Conservation (phyloP, 30 jellyfish, hydroid and myxozoan species). For the Sanderia malayensis region DNA sequence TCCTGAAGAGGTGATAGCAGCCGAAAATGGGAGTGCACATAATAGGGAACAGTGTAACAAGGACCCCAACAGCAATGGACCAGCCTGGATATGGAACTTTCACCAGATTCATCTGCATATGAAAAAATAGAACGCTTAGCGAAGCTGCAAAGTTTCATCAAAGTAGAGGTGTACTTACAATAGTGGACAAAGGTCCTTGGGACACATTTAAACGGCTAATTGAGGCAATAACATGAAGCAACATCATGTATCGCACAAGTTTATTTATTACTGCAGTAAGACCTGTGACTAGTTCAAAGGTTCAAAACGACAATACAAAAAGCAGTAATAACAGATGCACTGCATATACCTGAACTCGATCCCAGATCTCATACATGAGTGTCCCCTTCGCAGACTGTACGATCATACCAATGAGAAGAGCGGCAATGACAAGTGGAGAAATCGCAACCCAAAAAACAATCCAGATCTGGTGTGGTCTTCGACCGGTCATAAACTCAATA, state of each 20-base stretch:
- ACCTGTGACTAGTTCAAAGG: too few species aligned
- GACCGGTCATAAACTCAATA: constrained; percentile 81
- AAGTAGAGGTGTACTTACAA: not conserved
- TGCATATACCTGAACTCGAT: constrained; percentile 45
- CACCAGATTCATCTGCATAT: constrained; percentile 38
- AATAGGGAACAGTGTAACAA: constrained; percentile 51
- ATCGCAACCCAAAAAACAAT: constrained; percentile 61
- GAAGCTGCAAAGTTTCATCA: not conserved
- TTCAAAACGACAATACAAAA: not conserved
- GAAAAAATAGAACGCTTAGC: not conserved
- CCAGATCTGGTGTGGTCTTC: constrained; percentile 62
- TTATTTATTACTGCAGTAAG: too few species aligned
- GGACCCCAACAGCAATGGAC: constrained; percentile 79
- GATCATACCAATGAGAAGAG: constrained; percentile 52
- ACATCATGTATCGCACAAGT: too few species aligned
- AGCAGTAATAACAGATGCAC: not conserved
- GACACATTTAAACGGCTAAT: too few species aligned
- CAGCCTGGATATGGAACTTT: constrained; percentile 80
- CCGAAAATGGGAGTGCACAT: constrained; percentile 58
- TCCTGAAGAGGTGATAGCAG: constrained; percentile 30
- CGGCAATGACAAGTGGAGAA: constrained; percentile 63
- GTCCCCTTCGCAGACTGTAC: constrained; percentile 42
- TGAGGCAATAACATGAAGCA: too few species aligned
- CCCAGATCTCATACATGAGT: constrained; percentile 71
- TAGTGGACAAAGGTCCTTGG: not conserved